phyloP scores from a whole-genome alignment of 2,797 vertebrate species.

The Oryzias dopingdopingensis region DNA sequence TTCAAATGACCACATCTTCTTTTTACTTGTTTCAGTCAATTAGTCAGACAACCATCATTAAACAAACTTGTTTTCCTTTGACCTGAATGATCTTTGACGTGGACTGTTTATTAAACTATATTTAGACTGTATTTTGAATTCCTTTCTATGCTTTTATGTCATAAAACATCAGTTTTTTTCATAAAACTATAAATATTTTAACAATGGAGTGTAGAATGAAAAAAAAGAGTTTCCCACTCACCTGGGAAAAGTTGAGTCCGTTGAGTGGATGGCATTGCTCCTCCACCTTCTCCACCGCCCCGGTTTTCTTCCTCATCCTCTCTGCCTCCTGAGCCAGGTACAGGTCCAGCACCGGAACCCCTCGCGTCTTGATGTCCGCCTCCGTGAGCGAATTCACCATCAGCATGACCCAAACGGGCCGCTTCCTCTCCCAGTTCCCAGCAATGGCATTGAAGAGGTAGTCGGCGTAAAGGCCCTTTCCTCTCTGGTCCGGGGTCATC shows the following conservation, averaged over 20 bases:
- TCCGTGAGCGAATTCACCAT: slow-evolving; percentile 91
- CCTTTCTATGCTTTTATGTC: too few species aligned
- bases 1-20: too few species aligned
- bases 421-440: slow-evolving; percentile 90
- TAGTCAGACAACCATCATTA: too few species aligned
- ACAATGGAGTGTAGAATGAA: background rate
- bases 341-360: slow-evolving; percentile 85
- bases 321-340: slow-evolving; percentile 91
- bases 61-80: too few species aligned
- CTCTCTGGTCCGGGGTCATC: slow-evolving; percentile 89
- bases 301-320: slow-evolving; percentile 85
- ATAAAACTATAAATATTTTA: background rate
- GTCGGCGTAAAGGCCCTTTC: slow-evolving; percentile 87
- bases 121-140: too few species aligned
- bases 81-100: too few species aligned
- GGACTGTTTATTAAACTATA: too few species aligned
- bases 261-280: slow-evolving; percentile 91
- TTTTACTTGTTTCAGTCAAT: too few species aligned
- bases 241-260: slow-evolving; percentile 90
- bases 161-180: too few species aligned
- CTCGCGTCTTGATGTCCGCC: slow-evolving; percentile 84
- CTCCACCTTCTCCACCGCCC: slow-evolving; percentile 89
- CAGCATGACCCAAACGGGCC: slow-evolving; percentile 90
- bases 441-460: slow-evolving; percentile 91
- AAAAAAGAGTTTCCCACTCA: slow-evolving; percentile 60